These are phyloP conservation scores for Brachyistius frenatus DNA, from an alignment of 2,113 vertebrate genomes.

Conservation along the genomic window DNA sequence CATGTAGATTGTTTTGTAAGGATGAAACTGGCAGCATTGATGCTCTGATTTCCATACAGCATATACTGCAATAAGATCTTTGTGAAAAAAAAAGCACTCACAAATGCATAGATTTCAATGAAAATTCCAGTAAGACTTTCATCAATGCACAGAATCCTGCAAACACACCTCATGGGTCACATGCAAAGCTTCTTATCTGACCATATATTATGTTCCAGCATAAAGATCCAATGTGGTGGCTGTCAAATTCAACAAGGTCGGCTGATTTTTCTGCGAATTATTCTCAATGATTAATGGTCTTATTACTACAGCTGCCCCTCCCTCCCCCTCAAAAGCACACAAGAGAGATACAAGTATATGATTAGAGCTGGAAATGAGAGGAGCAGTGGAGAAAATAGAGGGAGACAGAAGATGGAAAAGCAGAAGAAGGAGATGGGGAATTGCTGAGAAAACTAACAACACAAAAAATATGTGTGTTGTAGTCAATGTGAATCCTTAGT, in stretches of 20 bases:
- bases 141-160: slow-evolving; percentile 32
- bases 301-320: slow-evolving; percentile 67
- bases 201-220: slow-evolving; percentile 58
- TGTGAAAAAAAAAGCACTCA: neutral
- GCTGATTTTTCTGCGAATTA: slow-evolving; percentile 73
- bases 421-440: slow-evolving; percentile 18
- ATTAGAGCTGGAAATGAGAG: slow-evolving; percentile 63
- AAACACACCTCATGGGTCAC: slow-evolving; percentile 49
- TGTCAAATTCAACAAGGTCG: slow-evolving; percentile 77
- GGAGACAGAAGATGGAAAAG: slow-evolving; percentile 58
- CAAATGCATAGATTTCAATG: slow-evolving; percentile 21
- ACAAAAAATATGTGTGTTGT: slow-evolving; percentile 34
- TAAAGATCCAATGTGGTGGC: slow-evolving; percentile 67
- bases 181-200: slow-evolving; percentile 67
- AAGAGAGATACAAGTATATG: slow-evolving; percentile 68
- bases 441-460: slow-evolving; percentile 46
- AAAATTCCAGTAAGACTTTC: slow-evolving; percentile 10
- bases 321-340: slow-evolving; percentile 65
- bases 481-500: slow-evolving; percentile 38
- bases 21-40: slow-evolving; percentile 13
- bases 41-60: slow-evolving; percentile 5
- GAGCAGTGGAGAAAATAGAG: slow-evolving; percentile 44
- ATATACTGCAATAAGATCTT: neutral
- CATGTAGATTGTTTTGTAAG: slow-evolving; percentile 54
- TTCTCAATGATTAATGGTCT: slow-evolving; percentile 79